These are phyloP conservation scores for Andrena bucephala DNA, from an alignment of 2,888 invertebrate species.

Conservation along the genomic window DNA sequence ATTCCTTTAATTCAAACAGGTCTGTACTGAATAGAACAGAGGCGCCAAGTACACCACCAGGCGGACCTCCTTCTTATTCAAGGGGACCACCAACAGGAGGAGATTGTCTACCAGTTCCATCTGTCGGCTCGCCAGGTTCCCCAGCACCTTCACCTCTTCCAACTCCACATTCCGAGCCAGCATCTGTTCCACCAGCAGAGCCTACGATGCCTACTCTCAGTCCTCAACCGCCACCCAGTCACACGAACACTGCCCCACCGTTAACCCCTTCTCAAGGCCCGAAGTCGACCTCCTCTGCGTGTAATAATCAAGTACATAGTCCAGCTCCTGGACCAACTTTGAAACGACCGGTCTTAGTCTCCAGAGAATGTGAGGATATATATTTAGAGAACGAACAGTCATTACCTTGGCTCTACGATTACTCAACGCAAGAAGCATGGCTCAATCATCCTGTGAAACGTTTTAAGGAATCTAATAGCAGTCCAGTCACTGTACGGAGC, in stretches of 20 bases:
- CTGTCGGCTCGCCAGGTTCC: slow-evolving; percentile 87
- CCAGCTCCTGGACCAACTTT: slow-evolving; percentile 79
- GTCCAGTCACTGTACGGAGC: slow-evolving; percentile 80
- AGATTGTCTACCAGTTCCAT: slow-evolving; percentile 82
- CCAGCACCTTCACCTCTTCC: slow-evolving; percentile 90
- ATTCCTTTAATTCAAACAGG: slow-evolving; percentile 61
- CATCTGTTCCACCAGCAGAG: slow-evolving; percentile 89
- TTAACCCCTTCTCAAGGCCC: slow-evolving; percentile 85
- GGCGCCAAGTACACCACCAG: slow-evolving; percentile 87
- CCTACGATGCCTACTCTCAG: slow-evolving; percentile 91
- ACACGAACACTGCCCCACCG: slow-evolving; percentile 83
- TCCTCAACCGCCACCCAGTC: slow-evolving; percentile 88
- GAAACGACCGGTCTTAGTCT: slow-evolving; percentile 92
- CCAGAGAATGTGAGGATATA: slow-evolving; percentile 92
- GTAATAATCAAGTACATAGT: slow-evolving; percentile 79
- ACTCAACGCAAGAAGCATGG: slow-evolving; percentile 86
- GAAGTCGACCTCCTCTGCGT: slow-evolving; percentile 80
- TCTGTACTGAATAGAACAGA: slow-evolving; percentile 79
- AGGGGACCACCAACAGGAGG: slow-evolving; percentile 86
- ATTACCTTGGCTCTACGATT: slow-evolving; percentile 93
- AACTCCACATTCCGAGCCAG: slow-evolving; percentile 89
- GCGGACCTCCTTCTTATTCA: slow-evolving; percentile 89
- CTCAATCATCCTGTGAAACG: slow-evolving; percentile 96
- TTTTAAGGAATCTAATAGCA: slow-evolving; percentile 87
- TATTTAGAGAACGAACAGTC: slow-evolving; percentile 93